Evolutionary conservation across 1,140 invertebrate species (phyloP), one percentile per base, ranked within the genome.

Genomic region (Drosophila quadrilineata): DNA sequence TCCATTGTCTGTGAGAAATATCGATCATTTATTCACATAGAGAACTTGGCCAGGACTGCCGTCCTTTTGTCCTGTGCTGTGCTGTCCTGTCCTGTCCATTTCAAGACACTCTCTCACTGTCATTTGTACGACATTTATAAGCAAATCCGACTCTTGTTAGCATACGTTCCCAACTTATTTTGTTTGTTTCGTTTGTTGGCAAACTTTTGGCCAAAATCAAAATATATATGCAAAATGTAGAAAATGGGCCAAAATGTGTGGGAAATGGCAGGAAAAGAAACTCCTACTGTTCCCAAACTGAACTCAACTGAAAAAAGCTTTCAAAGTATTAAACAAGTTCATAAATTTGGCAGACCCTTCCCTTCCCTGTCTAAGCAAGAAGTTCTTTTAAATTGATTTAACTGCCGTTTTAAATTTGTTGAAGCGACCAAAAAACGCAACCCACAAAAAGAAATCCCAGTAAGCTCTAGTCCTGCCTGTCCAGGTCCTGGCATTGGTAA

Each of bases 111-210:
- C 65, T 53, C 21, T 26, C 41, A 17, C 29, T 82, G 75, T 84
- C 75, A 82, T 76, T 80, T 80, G 72, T 82, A 76, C 56, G 76
- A 84, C 77, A 80, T 80, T 84, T 80, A 80, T 84, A 80, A 84
- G 68, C 58, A 84, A 80, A 76, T 84, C 72, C 58, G 53, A 41
- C 52, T 66, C 65, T 77, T 70, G 73, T 76, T 76, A 71, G 68
- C 73, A 62, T 66, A 75, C 65, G 53, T 64, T 56, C 38, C 29
- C 49, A 48, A 67, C 35, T 54, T 57, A 62, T 45, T 19, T 21
- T 24, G 12, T 46, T 26, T 40, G 31, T 54, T 35, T 16, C 58
- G 41, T 59, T 72, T 64, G 58, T 57, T 71, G 33, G 26, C 40
- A 28, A 75, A 75, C 72, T 82, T 71, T 76, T 62, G 41, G 71